These are phyloP conservation scores for Plusia festucae DNA, from an alignment of 2,888 invertebrate species.

Conservation along the genomic window DNA sequence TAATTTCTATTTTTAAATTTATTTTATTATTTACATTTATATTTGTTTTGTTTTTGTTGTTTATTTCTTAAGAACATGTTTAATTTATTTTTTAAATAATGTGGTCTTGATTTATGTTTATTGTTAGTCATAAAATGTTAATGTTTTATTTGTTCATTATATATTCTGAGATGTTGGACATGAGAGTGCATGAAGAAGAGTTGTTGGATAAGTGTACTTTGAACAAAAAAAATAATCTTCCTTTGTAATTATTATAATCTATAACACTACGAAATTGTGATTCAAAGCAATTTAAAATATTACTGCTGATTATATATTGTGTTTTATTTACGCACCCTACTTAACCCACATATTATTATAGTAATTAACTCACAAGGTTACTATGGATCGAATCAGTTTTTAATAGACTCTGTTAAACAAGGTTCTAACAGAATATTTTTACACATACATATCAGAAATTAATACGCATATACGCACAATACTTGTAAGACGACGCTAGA, in stretches of 20 bases:
- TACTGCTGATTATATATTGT: conserved; percentile 86
- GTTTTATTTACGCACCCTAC: conserved; percentile 70
- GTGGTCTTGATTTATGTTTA: neutral
- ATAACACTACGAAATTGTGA: conserved; percentile 89
- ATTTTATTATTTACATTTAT: too few relatives aligned
- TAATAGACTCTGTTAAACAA: too few relatives aligned
- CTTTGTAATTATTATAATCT: conserved; percentile 89
- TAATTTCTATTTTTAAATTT: neutral
- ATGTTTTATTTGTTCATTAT: conserved; percentile 29
- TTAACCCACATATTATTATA: too few relatives aligned
- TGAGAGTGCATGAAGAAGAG: conserved; percentile 67
- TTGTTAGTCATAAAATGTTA: conserved; percentile 22
- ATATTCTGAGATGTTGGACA: conserved; percentile 68
- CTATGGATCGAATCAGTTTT: too few relatives aligned
- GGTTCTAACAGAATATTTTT: too few relatives aligned
- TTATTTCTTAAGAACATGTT: neutral
- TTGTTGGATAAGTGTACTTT: conserved; percentile 81
- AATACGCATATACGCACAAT: too few relatives aligned
- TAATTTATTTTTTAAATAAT: conserved; percentile 9
- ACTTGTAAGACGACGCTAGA: too few relatives aligned
- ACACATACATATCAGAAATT: too few relatives aligned
- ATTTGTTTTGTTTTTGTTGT: neutral
- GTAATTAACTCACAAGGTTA: too few relatives aligned
- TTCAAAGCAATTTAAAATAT: conserved; percentile 89
- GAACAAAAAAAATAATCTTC: conserved; percentile 84